Percentiles rank a stretch among this genome's conserved stretches.
Evolutionary conservation across 2,113 vertebrate genomes (phyloP).

Genomic region (Dipodomys merriami): DNA sequence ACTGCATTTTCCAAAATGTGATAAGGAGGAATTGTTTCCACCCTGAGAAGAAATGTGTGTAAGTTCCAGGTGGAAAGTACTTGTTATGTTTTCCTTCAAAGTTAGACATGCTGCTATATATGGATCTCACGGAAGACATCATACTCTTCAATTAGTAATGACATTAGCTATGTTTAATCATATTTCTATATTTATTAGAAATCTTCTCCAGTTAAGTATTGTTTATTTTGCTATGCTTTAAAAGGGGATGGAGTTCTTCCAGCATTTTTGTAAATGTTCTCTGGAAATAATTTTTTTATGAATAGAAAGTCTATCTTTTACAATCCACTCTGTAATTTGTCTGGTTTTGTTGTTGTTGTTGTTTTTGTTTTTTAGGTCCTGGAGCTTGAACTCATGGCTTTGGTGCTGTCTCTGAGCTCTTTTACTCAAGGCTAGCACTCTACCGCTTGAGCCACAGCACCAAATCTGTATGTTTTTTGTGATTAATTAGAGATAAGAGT

Average conservation of each 20-base stretch:
- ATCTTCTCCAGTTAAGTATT: neutral
- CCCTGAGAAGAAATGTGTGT: neutral
- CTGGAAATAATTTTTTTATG: no score
- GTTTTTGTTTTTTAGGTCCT: no score
- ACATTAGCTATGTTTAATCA: neutral
- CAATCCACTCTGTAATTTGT: no score
- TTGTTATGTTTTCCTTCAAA: neutral
- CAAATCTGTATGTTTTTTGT: neutral
- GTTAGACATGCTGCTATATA: neutral
- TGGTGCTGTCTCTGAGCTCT: no score
- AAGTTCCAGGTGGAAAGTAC: neutral
- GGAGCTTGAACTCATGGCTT: no score
- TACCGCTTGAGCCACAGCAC: no score
- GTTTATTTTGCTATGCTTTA: neutral
- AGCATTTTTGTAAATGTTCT: neutral
- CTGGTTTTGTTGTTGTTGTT: no score
- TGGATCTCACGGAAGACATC: neutral
- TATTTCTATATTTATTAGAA: neutral
- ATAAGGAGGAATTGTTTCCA: neutral
- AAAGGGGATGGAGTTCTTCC: neutral
- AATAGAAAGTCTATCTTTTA: neutral
- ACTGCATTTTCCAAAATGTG: conserved; percentile 17
- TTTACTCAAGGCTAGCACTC: no score
- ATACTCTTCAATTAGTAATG: neutral
- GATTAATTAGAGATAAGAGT: neutral